These are phyloP conservation scores for Alcedo atthis DNA, from an alignment of 2,797 vertebrate species.

Conservation along the genomic window DNA sequence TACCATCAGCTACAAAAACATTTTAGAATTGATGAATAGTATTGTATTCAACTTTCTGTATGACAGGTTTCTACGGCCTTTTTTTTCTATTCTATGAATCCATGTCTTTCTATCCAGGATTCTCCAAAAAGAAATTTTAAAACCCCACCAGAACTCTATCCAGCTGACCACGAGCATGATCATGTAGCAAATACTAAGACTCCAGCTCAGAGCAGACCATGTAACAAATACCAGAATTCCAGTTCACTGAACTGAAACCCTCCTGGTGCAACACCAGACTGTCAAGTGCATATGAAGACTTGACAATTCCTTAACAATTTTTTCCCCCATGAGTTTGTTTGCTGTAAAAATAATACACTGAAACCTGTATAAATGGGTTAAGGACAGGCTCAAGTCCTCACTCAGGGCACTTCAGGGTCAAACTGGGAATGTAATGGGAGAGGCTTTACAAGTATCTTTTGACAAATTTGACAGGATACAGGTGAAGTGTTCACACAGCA, in stretches of 20 bases:
- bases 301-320: not conserved
- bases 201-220: not conserved
- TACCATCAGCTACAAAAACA: not conserved
- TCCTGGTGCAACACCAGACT: not conserved
- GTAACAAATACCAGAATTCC: not conserved
- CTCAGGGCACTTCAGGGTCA: not conserved
- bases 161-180: not conserved
- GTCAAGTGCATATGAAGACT: not conserved
- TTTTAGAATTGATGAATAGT: not conserved
- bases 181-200: not conserved
- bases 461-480: not conserved
- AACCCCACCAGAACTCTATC: not conserved
- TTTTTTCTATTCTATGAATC: not conserved
- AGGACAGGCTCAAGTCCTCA: not conserved
- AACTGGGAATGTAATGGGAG: not conserved
- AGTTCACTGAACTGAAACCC: not conserved
- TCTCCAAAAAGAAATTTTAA: not conserved
- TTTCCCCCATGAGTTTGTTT: not conserved
- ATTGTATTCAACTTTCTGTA: not conserved
- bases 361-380: not conserved
- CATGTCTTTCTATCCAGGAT: not conserved
- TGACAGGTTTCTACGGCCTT: not conserved
- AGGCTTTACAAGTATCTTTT: not conserved
- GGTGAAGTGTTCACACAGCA: not conserved
- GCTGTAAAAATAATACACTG: fast-evolving